A percentile compares a stretch with the other conserved stretches of the same genome.
These are phyloP conservation scores for Lagorchestes hirsutus DNA, from an alignment of 2,797 vertebrate genomes.

Conservation along the genomic window DNA sequence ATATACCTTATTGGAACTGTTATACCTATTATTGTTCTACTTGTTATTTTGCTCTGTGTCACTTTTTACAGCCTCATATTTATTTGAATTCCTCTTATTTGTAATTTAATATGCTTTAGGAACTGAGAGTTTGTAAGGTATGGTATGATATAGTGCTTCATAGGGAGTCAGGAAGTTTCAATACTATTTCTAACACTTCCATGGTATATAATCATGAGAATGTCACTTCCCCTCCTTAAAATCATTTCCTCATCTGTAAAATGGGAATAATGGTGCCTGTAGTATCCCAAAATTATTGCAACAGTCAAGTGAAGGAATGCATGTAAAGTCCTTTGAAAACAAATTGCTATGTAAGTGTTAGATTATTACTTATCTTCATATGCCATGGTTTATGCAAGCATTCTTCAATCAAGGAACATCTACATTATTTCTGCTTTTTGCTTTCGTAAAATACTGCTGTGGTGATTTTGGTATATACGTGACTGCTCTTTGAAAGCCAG, in stretches of 20 bases:
- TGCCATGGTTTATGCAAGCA: background rate
- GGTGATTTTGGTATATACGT: background rate
- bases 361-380: background rate
- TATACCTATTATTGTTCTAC: background rate
- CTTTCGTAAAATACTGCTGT: background rate
- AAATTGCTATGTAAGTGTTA: background rate
- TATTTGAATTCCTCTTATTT: background rate
- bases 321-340: slow-evolving; percentile 47
- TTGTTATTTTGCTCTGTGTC: background rate
- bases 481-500: background rate
- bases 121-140: background rate
- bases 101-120: background rate
- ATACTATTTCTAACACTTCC: background rate
- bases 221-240: slow-evolving; percentile 20
- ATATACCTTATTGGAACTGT: background rate
- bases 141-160: background rate
- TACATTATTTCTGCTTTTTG: background rate
- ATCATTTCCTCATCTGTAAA: slow-evolving; percentile 32
- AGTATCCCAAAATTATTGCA: background rate
- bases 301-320: background rate
- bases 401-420: background rate
- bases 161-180: background rate
- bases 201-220: background rate
- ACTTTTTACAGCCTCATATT: background rate
- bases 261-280: background rate